Evolutionary conservation across 2,888 invertebrate species (phyloP), one percentile per base, ranked within the genome.

Genomic region (Carcina quercana): DNA sequence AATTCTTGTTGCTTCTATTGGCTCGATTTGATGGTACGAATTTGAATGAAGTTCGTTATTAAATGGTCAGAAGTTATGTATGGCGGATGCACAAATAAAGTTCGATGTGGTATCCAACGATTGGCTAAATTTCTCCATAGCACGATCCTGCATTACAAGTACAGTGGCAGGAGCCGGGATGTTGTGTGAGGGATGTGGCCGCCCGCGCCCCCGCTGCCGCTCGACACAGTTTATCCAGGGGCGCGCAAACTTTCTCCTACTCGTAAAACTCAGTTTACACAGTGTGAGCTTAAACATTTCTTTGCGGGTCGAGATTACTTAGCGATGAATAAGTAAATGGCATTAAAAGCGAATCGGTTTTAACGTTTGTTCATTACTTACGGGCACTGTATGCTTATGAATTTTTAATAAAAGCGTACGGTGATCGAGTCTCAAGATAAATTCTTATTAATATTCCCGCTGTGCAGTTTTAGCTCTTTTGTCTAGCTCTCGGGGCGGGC

Each of bases 401-500:
- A 62, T 63, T 25, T 59, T 65, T 50, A 60, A 56, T 59, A 45
- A 45, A 41, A 47, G 41, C 44, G 43, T 46, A 45, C 48, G 53
- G 44, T 47, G 53, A 56, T 50, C 52, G 53, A 46, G 48, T 50
- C 37, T 45, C 50, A 57, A 61, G 61, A 71, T 68, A 70, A 72
- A 66, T 67, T 65, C 65, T 66, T 73, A 71, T 75, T 75, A 74
- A 73, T 71, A 74, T 76, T 71, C 66, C 61, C 57, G 56, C 44
- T 56, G 63, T 54, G 58, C 44, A 54, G 61, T 67, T 69, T 71
- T 62, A 66, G 56, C 69, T 69, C 71, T 74, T 78, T 79, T 80
- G 78, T 79, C 67, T 75, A 56, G 53, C 58, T 59, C 61, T n/a
- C 57, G 53, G 47, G 49, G 60, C 61, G 53, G 62, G 74, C 76